phyloP scores from a whole-genome alignment of 2,797 vertebrate genomes.

The Rachycentron canadum region DNA sequence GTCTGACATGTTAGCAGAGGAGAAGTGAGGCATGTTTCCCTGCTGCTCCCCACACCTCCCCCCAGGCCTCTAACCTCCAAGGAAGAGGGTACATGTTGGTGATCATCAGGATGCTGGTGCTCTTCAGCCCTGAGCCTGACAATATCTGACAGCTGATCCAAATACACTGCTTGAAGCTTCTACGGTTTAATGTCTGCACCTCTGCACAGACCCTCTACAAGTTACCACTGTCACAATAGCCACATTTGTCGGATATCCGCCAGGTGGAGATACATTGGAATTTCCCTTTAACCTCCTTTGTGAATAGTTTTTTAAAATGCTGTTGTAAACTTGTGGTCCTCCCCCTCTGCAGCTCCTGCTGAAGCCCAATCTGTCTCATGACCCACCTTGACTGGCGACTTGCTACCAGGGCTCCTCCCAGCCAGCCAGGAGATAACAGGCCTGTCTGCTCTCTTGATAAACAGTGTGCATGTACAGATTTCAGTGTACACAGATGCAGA shows the following conservation, averaged over 20 bases:
- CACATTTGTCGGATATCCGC: not conserved
- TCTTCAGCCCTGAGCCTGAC: conserved; percentile 16
- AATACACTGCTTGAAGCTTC: not conserved
- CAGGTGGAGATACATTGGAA: not conserved
- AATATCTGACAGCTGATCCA: conserved; percentile 32
- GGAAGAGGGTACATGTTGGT: not conserved
- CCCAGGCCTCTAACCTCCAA: conserved; percentile 23
- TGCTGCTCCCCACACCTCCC: conserved; percentile 10
- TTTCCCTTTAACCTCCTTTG: not conserved
- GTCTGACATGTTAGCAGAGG: conserved; percentile 11
- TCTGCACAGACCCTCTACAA: not conserved
- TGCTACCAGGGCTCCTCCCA: not conserved
- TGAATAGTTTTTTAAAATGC: not conserved
- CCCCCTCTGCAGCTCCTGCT: not conserved
- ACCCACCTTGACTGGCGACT: not conserved
- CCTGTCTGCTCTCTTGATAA: conserved; percentile 8
- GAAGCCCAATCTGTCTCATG: not conserved
- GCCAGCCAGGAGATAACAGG: conserved; percentile 11
- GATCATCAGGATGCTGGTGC: conserved; percentile 12
- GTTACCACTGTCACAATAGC: not conserved
- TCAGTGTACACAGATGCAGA: not conserved
- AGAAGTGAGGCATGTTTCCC: conserved; percentile 34
- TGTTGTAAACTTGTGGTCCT: not conserved
- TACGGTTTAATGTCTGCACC: not conserved
- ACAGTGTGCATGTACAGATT: conserved; percentile 1